phyloP scores from a whole-genome alignment of 2,888 invertebrate species.

The Phytoseiulus persimilis region DNA sequence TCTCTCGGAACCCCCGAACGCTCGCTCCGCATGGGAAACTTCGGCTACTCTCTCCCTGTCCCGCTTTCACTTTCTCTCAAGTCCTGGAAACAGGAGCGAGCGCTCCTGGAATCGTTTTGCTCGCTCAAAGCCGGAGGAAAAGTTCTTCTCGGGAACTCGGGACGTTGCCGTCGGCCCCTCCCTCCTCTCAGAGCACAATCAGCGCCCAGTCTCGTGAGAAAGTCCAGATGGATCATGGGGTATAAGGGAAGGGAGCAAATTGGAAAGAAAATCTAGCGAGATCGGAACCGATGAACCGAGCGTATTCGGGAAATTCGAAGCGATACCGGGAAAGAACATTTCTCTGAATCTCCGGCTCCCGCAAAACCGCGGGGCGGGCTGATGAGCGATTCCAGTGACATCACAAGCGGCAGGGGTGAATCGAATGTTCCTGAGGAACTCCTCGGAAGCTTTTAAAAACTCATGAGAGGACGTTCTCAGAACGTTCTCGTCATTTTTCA shows the following conservation, averaged over 20 bases:
- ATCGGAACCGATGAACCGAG: not conserved
- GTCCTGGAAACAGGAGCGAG: not conserved
- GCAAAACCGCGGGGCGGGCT: no score
- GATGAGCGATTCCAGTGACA: no score
- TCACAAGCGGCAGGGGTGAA: no score
- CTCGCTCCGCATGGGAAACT: not conserved
- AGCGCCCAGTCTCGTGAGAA: not conserved
- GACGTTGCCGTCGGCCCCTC: no score
- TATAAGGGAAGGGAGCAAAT: not conserved
- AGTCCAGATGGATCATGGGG: not conserved
- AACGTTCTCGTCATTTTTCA: no score
- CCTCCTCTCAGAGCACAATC: not conserved
- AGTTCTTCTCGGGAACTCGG: not conserved
- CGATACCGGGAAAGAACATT: not conserved
- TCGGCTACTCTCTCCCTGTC: not conserved
- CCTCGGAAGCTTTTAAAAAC: no score
- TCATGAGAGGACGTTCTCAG: no score
- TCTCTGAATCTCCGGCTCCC: not conserved
- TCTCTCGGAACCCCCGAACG: not conserved
- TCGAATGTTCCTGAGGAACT: no score
- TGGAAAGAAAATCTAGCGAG: not conserved
- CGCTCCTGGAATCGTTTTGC: not conserved
- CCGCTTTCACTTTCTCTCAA: not conserved
- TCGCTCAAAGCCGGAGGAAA: not conserved
- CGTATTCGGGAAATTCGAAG: not conserved